A percentile compares a stretch with the other conserved stretches of the same genome.
Evolutionary conservation across 2,797 vertebrate species (phyloP).

Genomic region (Gymnopithys bicolor): DNA sequence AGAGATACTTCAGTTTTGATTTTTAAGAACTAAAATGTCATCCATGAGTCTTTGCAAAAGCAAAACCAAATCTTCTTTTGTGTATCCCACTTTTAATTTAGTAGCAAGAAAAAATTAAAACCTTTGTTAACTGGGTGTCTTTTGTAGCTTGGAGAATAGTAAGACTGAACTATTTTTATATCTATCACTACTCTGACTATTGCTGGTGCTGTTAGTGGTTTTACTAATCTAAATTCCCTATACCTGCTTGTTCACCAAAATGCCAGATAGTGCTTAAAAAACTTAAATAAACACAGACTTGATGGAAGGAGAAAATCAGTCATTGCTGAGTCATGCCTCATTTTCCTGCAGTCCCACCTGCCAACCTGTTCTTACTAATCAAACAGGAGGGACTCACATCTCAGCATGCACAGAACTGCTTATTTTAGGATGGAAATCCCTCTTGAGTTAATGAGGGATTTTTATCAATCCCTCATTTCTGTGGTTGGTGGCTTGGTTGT

Average conservation of each 20-base stretch:
- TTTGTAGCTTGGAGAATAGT: not conserved
- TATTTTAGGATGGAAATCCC: not conserved
- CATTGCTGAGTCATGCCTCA: not conserved
- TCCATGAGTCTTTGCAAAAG: not conserved
- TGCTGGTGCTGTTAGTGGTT: fast-evolving
- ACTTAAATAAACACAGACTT: not conserved
- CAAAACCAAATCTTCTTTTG: not conserved
- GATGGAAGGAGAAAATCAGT: not conserved
- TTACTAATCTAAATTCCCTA: not conserved
- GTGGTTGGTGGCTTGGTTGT: not conserved
- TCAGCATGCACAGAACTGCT: fast-evolving
- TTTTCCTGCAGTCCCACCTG: not conserved
- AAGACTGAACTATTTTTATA: not conserved
- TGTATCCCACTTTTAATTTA: not conserved
- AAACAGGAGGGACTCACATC: not conserved
- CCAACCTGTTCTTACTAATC: not conserved
- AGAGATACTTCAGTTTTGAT: not conserved
- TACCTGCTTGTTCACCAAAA: not conserved
- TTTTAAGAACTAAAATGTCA: not conserved
- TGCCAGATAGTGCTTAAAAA: not conserved
- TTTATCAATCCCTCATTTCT: not conserved
- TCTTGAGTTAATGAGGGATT: not conserved
- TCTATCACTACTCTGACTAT: not conserved
- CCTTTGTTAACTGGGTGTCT: not conserved
- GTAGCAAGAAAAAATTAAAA: not conserved